A percentile compares a stretch with the other conserved stretches of the same genome.
These are phyloP conservation scores for Meandrina meandrites DNA, from an alignment of 92 coral and sea anemone genomes.

Conservation along the genomic window DNA sequence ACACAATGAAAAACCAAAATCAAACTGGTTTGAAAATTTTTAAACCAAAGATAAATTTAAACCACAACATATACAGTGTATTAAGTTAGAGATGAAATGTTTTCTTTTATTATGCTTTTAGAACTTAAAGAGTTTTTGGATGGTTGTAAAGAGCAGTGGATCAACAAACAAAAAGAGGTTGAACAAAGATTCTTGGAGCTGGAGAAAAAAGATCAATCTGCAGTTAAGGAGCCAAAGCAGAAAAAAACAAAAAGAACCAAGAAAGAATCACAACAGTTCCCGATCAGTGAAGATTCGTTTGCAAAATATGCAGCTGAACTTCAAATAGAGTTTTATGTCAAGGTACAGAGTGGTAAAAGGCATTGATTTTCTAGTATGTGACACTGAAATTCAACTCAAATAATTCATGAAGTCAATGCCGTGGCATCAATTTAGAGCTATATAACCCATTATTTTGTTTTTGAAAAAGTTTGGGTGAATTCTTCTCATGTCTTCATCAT, in stretches of 20 bases:
- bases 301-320: constrained; percentile 26
- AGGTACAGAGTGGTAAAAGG: neutral
- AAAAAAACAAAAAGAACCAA: neutral
- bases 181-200: constrained; percentile 13
- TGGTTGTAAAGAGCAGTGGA: constrained; percentile 1
- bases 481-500: too few species aligned
- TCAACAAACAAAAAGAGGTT: constrained; percentile 22
- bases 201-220: neutral
- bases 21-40: too few species aligned
- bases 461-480: too few species aligned
- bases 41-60: too few species aligned
- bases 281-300: constrained; percentile 15
- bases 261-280: constrained; percentile 7
- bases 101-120: neutral
- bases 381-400: neutral
- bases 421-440: too few species aligned
- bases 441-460: too few species aligned
- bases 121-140: constrained; percentile 26
- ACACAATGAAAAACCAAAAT: too few species aligned
- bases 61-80: too few species aligned
- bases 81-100: neutral
- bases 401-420: constrained; percentile 2
- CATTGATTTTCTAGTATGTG: neutral
- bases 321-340: constrained; percentile 35
- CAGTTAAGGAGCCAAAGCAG: neutral